Evolutionary conservation across 2,113 vertebrate species (phyloP).

Genomic region (Notothenia coriiceps): DNA sequence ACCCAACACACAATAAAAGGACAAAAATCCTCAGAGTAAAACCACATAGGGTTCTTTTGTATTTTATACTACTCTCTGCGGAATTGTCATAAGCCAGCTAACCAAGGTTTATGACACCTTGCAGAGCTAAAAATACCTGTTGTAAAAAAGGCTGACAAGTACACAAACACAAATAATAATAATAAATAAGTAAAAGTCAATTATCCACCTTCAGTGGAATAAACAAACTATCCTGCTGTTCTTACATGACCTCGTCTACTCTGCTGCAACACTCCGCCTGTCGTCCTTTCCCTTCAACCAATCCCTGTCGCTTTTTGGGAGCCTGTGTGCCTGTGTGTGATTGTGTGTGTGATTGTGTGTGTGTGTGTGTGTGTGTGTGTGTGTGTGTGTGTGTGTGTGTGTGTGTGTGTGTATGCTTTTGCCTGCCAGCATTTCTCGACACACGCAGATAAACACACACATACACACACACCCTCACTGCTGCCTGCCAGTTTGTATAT

Average conservation of each 20-base stretch:
- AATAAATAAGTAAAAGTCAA: conserved; percentile 67
- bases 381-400: conserved; percentile 35
- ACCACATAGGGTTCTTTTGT: conserved; percentile 16
- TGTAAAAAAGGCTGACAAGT: conserved; percentile 50
- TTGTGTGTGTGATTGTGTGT: conserved; percentile 48
- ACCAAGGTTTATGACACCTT: conserved; percentile 33
- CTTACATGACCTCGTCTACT: conserved; percentile 68
- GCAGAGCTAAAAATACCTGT: conserved; percentile 64
- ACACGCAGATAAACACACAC: conserved; percentile 42
- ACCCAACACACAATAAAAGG: conserved; percentile 5
- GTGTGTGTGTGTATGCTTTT: conserved; percentile 53
- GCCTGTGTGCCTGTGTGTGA: conserved; percentile 8
- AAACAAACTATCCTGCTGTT: conserved; percentile 73
- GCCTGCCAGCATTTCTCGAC: conserved; percentile 74
- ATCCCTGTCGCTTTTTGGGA: conserved; percentile 30
- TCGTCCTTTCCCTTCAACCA: conserved; percentile 68
- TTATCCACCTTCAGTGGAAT: conserved; percentile 56
- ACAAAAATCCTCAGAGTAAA: neutral
- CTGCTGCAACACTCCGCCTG: conserved; percentile 63
- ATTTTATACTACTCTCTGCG: conserved; percentile 20
- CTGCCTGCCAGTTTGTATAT: conserved; percentile 65
- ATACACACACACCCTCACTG: conserved; percentile 29
- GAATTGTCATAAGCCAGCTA: conserved; percentile 13
- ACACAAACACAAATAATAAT: conserved; percentile 36
- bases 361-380: conserved; percentile 24